Evolutionary conservation across 2,113 vertebrate genomes (phyloP).

Genomic region (Caretta caretta): DNA sequence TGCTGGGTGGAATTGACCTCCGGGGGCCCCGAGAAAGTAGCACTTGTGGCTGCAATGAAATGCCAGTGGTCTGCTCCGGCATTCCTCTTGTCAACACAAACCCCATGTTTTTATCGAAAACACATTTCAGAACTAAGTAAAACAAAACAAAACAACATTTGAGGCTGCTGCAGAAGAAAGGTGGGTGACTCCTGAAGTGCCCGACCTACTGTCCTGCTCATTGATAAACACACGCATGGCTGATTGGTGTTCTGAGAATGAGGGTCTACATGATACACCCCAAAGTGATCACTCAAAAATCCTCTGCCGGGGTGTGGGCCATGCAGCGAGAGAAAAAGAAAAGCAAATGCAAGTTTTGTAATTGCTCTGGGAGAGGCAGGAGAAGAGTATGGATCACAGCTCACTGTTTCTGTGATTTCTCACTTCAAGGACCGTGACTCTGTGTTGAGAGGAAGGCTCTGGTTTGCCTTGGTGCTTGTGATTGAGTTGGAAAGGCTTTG

Average conservation of each 20-base stretch:
- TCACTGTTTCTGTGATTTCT: neutral
- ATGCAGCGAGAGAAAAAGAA: neutral
- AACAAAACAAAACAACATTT: conserved; percentile 20
- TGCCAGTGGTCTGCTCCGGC: conserved; percentile 57
- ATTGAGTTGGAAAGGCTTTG: neutral
- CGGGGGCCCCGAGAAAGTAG: conserved; percentile 58
- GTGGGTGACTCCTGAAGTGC: conserved; percentile 24
- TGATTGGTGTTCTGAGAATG: neutral
- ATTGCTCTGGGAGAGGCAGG: neutral
- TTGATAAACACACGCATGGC: conserved; percentile 42
- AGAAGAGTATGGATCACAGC: neutral
- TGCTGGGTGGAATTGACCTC: conserved; percentile 50
- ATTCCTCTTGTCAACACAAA: conserved; percentile 73
- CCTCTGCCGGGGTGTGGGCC: neutral
- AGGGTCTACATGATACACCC: neutral
- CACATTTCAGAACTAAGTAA: conserved; percentile 70
- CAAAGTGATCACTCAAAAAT: neutral
- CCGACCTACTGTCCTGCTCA: conserved; percentile 52
- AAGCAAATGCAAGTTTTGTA: neutral
- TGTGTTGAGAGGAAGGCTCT: neutral
- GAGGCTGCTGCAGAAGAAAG: conserved; percentile 47
- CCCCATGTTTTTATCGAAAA: conserved; percentile 76
- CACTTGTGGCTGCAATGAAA: conserved; percentile 66
- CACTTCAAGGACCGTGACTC: neutral
- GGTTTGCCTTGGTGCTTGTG: neutral